phyloP scores from a whole-genome alignment of 2,888 invertebrate genomes.

The Brachylomia viminalis region DNA sequence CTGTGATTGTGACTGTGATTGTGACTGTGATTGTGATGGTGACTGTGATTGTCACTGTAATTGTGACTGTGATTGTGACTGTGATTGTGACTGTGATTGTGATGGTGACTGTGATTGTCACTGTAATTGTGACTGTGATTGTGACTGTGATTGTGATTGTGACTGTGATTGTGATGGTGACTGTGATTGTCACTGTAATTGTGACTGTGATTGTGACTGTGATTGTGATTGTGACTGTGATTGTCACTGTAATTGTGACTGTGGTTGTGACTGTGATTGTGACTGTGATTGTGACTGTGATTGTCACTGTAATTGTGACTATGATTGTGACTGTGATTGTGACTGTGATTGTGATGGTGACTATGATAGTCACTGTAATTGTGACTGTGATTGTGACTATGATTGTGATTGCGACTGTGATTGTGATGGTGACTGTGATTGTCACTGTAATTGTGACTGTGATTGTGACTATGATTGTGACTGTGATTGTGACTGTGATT shows the following conservation, averaged over 20 bases:
- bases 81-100: no score
- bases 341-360: no score
- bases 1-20: not conserved
- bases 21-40: no score
- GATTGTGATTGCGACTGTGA: not conserved
- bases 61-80: not conserved
- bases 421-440: not conserved
- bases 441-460: no score
- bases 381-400: not conserved
- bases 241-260: no score
- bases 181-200: no score
- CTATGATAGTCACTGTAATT: no score
- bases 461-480: not conserved
- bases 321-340: not conserved
- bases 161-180: not conserved
- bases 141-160: no score
- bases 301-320: not conserved
- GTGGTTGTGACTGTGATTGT: not conserved
- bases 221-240: not conserved
- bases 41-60: not conserved
- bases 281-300: no score
- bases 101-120: not conserved
- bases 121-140: not conserved
- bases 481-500: not conserved
- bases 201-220: not conserved